phyloP scores from a whole-genome alignment of 2,797 vertebrate species.

The Gadopsis bispinosus region DNA sequence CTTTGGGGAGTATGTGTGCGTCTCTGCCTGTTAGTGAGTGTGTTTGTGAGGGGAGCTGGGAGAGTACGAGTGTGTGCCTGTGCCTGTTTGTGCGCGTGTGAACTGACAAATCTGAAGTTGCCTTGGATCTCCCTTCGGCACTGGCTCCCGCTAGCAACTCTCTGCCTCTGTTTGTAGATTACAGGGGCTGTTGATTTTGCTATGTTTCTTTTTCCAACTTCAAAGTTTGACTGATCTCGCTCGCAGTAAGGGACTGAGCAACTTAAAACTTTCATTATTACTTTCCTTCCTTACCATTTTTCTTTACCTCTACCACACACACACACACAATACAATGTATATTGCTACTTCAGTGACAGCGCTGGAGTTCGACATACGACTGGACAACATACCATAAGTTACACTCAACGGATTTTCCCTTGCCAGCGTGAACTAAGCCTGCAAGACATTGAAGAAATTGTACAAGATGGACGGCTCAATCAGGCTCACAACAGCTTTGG shows the following conservation, averaged over 20 bases:
- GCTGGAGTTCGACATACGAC: conserved; percentile 17
- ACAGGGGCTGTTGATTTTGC: conserved; percentile 77
- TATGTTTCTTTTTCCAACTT: conserved; percentile 73
- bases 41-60: conserved; percentile 46
- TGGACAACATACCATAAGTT: conserved; percentile 14
- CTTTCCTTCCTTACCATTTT: conserved; percentile 19
- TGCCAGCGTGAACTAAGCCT: conserved; percentile 35
- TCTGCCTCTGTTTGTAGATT: conserved; percentile 79
- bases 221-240: conserved; percentile 78
- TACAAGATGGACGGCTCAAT: conserved; percentile 59
- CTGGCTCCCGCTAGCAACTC: conserved; percentile 60
- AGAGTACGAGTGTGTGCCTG: conserved; percentile 38
- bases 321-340: conserved; percentile 10
- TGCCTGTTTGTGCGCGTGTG: conserved; percentile 43
- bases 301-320: conserved; percentile 28
- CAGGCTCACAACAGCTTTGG: conserved; percentile 54
- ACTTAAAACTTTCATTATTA: conserved; percentile 73
- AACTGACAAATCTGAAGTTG: conserved; percentile 77
- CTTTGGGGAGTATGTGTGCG: conserved; percentile 45
- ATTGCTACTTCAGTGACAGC: background rate
- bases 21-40: conserved; percentile 37
- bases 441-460: conserved; percentile 28
- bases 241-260: conserved; percentile 58
- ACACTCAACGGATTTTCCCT: conserved; percentile 24
- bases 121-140: conserved; percentile 70